Base-by-base conservation (phyloP, 2,113 vertebrate species). In the Heterotis niloticus region DNA sequence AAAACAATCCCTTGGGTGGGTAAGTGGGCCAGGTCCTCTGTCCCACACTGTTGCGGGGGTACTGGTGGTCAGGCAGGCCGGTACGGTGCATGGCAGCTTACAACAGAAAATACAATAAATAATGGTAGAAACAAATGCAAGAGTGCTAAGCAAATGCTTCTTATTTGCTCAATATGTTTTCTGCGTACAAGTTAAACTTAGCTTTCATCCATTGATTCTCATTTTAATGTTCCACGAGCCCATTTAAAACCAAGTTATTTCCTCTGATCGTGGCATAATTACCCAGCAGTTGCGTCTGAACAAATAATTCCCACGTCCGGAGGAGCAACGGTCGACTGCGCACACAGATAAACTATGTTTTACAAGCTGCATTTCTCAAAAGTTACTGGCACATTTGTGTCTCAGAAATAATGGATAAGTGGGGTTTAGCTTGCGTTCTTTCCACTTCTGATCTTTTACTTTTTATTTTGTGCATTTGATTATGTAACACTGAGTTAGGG, bases 231-330 rank as follows among this genome's bases (percentile, higher is more conserved):
- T 70, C 16, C n/a, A n/a, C 51, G 69, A 71, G 4, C 69, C 44
- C 24, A 59, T 74, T 74, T 59, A 74, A 74, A 74, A 26, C 24
- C n/a, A 57, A 74, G 56, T 74, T 59, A 59, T 74, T 74, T 28
- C 54, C 23, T 57, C 52, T 74, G 24, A 74, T 74, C 4, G 60
- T 20, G 14, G 10, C 64, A 75, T 29, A 44, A 62, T 34, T 62
- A 60, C 57, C 52, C 57, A 23, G 13, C 57, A 75, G 73, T 56
- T 29, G 73, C 26, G 16, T 24, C 4, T 16, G 17, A 14, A 75
- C 26, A 62, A 73, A 62, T 62, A 26, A 60, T 28, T 28, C 56
- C 10, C 17, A 7, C 26, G 54, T 75, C 17, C 17, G 17, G 4
- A n/a, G 17, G 60, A 75, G n/a, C 13, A 23, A 17, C n/a, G 12